These are phyloP conservation scores for Rhogogaster chlorosoma DNA, from an alignment of 2,888 invertebrate genomes.

Conservation along the genomic window DNA sequence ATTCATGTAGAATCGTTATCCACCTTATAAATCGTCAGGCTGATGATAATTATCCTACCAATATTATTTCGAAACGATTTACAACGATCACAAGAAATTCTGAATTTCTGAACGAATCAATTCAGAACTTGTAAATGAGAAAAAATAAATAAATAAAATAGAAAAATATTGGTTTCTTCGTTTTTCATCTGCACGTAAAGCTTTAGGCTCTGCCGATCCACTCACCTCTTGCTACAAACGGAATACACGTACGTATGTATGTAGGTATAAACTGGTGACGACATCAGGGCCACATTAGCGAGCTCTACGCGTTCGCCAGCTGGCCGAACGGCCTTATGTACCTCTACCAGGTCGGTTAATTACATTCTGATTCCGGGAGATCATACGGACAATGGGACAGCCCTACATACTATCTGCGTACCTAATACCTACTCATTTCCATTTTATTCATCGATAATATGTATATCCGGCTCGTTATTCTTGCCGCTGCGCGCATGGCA, in stretches of 20 bases:
- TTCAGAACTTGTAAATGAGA: too few relatives aligned
- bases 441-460: neutral
- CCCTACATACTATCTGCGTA: neutral
- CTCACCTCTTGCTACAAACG: neutral
- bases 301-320: slow-evolving; percentile 71
- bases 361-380: slow-evolving; percentile 70
- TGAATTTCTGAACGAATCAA: too few relatives aligned
- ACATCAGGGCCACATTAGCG: slow-evolving; percentile 75
- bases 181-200: neutral
- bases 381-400: slow-evolving; percentile 33
- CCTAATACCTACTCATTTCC: neutral
- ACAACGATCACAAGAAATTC: too few relatives aligned
- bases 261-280: slow-evolving; percentile 62
- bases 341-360: slow-evolving; percentile 67
- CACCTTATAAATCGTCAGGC: too few relatives aligned
- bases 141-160: too few relatives aligned
- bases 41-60: too few relatives aligned
- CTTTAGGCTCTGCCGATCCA: neutral
- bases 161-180: too few relatives aligned
- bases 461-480: neutral
- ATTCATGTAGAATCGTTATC: too few relatives aligned
- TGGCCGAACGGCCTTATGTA: slow-evolving; percentile 61
- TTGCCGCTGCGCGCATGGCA: too few relatives aligned
- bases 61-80: too few relatives aligned
- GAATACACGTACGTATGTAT: neutral